phyloP scores from a whole-genome alignment of 2,113 vertebrate species.

The Perca flavescens region DNA sequence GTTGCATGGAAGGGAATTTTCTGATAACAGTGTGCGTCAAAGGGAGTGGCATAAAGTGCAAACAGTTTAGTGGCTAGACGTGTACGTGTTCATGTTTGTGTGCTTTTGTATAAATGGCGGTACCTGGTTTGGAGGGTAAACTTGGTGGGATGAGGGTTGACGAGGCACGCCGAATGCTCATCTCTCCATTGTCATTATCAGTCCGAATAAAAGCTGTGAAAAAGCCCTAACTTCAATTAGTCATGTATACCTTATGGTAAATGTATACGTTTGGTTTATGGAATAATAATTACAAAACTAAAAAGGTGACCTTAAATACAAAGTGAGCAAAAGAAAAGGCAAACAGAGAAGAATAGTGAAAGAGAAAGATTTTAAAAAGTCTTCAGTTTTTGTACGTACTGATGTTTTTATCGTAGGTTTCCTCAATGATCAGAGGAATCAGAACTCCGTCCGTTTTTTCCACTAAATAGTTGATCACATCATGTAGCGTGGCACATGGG shows the following conservation, averaged over 20 bases:
- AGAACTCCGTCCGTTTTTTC: slow-evolving; percentile 75
- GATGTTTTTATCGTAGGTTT: slow-evolving; percentile 84
- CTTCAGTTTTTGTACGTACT: slow-evolving; percentile 73
- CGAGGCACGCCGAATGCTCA: slow-evolving; percentile 34
- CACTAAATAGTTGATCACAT: slow-evolving; percentile 82
- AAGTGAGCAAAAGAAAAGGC: not conserved
- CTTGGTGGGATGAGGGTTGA: not conserved
- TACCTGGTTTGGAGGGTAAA: slow-evolving; percentile 74
- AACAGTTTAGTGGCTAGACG: not conserved
- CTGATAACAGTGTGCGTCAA: not conserved
- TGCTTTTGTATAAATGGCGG: not conserved
- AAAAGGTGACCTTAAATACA: not conserved
- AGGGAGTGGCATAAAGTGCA: not conserved
- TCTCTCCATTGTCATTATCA: slow-evolving; percentile 86
- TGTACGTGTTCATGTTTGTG: not conserved
- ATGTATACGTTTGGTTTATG: not conserved
- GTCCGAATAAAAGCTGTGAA: slow-evolving; percentile 77
- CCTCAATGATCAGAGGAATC: slow-evolving; percentile 81
- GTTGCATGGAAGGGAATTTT: not conserved
- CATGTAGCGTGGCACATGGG: slow-evolving; percentile 79
- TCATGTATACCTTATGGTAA: not conserved
- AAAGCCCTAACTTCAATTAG: not conserved
- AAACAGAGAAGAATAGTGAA: not conserved
- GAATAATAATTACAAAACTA: not conserved
- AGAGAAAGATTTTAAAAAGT: not conserved